Base-by-base conservation (phyloP, 2,113 vertebrate species). In the Apeltes quadracus region DNA sequence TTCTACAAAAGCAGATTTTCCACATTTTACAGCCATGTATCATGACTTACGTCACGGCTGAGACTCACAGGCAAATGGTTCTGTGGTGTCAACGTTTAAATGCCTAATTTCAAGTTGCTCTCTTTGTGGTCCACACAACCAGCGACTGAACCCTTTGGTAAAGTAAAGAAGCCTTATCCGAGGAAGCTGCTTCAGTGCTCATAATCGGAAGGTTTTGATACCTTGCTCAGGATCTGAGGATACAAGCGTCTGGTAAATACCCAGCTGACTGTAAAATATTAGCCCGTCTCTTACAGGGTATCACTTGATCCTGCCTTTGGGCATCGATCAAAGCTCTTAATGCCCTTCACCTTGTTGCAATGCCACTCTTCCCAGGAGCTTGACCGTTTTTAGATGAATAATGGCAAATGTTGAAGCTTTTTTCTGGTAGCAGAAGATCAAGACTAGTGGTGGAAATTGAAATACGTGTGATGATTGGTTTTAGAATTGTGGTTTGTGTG, bases 311-410 rank as follows among this genome's bases (percentile, higher is more conserved):
- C 72, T 77, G 79, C 81, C 86, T 78, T 41, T 2, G 78, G 87
- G 89, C 86, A 54, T 84, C 53, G 48, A 87, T 84, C 39, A 91
- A 87, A 90, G 90, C 91, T 74, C 85, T 85, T 92, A 88, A 93
- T 86, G 72, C 89, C 78, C 71, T 74, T 84, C 74, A 81, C 72
- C 53, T 48, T 41, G 75, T 76, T 80, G 54, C 70, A 64, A 39
- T 56, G 82, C 86, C 85, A 84, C 79, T 85, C 87, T 91, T 89
- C 84, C 82, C 89, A 89, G 82, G 76, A 76, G 66, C 66, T 48
- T 23, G 74, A 58, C 88, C 90, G 87, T 29, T 44, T 46, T 20
- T 46, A 20, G 34, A 46, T 3, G 22, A 25, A 48, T 29, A 29
- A 29, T 29, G 5, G 29, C 29, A 29, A 29, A 7, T 34, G 5